Percentiles rank a stretch among this genome's conserved stretches.
Conservation (phyloP, 2,797 vertebrate genomes). For the Argya squamiceps region DNA sequence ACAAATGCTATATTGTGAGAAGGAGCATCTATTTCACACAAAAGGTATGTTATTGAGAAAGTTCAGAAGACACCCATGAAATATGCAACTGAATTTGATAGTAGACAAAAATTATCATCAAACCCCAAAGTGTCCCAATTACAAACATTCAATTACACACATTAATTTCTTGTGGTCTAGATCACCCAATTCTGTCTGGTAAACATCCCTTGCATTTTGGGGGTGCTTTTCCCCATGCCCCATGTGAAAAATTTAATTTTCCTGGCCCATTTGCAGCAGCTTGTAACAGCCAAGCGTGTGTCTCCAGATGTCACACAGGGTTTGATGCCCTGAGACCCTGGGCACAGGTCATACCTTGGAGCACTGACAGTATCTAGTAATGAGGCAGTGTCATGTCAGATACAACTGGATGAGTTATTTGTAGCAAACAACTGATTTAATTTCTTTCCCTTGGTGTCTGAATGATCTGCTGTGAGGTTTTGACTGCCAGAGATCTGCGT, state of each 20-base stretch:
- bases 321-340: not conserved
- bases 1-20: not conserved
- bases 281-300: fast-evolving
- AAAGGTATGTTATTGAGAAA: not conserved
- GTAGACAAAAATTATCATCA: not conserved
- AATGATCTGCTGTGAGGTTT: not conserved
- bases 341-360: not conserved
- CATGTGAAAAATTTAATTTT: not conserved
- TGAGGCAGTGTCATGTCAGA: not conserved
- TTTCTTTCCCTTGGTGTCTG: not conserved
- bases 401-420: conserved; percentile 20
- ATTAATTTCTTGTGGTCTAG: not conserved
- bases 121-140: not conserved
- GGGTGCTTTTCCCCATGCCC: not conserved
- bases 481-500: not conserved
- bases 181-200: not conserved
- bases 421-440: conserved; percentile 20
- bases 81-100: not conserved
- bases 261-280: not conserved
- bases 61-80: not conserved
- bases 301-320: not conserved
- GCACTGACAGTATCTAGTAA: not conserved
- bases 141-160: not conserved
- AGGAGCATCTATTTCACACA: not conserved
- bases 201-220: not conserved